Percentiles rank a stretch among this genome's conserved stretches.
Conservation (phyloP, 2,113 vertebrate species). For the Synchiropus splendidus region DNA sequence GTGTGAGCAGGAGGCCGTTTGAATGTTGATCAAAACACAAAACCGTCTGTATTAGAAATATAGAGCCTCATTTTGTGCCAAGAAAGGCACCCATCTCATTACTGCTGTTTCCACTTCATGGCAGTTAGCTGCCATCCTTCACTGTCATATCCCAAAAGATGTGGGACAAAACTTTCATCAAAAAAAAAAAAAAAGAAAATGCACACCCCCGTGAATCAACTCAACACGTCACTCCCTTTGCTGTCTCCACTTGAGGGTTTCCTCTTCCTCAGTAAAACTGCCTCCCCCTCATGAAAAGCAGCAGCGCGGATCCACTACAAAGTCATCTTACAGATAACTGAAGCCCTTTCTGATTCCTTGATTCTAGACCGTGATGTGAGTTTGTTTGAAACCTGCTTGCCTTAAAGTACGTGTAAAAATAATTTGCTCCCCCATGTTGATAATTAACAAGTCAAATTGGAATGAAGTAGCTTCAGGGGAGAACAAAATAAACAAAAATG, state of each 20-base stretch:
- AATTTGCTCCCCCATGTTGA: not conserved
- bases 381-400: constrained; percentile 4
- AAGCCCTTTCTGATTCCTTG: not conserved
- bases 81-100: constrained; percentile 53
- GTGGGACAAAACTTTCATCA: constrained; percentile 62
- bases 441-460: constrained; percentile 2
- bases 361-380: constrained; percentile 15
- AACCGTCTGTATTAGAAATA: constrained; percentile 17
- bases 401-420: no score
- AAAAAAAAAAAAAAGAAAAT: constrained; percentile 56
- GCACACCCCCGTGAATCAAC: constrained; percentile 48
- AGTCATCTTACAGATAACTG: no score
- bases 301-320: not conserved
- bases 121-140: constrained; percentile 59
- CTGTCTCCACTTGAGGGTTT: constrained; percentile 37
- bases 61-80: constrained; percentile 35
- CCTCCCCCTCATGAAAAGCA: constrained; percentile 40
- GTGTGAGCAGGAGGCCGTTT: constrained; percentile 34
- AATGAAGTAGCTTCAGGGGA: not conserved
- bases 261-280: constrained; percentile 9
- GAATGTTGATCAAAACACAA: constrained; percentile 54
- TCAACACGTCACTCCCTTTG: constrained; percentile 38
- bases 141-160: constrained; percentile 59
- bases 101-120: constrained; percentile 38
- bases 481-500: constrained; percentile 2